Evolutionary conservation across 2,888 invertebrate genomes (phyloP).

Genomic region (Drosophila hamatofila): DNA sequence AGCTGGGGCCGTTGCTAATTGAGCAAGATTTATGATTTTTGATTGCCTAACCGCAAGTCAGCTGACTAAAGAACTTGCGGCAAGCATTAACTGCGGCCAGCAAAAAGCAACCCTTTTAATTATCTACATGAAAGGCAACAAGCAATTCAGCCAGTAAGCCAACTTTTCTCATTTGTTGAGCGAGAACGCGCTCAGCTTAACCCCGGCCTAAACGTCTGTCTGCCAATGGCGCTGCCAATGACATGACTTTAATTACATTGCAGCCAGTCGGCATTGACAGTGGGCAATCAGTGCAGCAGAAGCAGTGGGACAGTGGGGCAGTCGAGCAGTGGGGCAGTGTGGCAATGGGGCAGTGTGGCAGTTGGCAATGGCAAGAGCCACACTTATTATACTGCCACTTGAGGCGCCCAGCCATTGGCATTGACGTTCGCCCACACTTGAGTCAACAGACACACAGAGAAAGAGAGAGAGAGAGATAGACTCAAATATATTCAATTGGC

Average conservation of each 20-base stretch:
- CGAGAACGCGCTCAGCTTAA: conserved; percentile 21
- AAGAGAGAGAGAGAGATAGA: not conserved
- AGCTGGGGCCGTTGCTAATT: conserved; percentile 54
- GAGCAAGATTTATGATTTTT: conserved; percentile 73
- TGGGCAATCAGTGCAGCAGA: conserved; percentile 44
- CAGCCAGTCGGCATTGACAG: conserved; percentile 53
- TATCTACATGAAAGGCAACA: conserved; percentile 39
- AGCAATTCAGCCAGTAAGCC: conserved; percentile 6
- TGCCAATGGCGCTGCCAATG: conserved; percentile 72
- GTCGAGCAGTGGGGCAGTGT: not conserved
- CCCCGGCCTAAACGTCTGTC: conserved; percentile 35
- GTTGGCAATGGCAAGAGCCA: conserved; percentile 49
- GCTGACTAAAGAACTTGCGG: conserved; percentile 34
- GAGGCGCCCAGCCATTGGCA: conserved; percentile 61
- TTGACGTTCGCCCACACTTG: conserved; percentile 50
- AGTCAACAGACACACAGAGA: conserved; percentile 24
- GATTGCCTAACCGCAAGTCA: conserved; percentile 72
- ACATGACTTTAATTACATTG: conserved; percentile 77
- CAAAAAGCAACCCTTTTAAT: conserved; percentile 57
- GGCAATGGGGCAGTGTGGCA: conserved; percentile 4
- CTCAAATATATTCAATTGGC: not conserved
- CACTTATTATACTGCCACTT: conserved; percentile 67
- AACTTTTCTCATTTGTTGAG: conserved; percentile 60
- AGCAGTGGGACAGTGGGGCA: conserved; percentile 3
- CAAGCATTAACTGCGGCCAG: conserved; percentile 27